phyloP scores from a whole-genome alignment of 2,888 invertebrate species.

The Laspeyria flexula region DNA sequence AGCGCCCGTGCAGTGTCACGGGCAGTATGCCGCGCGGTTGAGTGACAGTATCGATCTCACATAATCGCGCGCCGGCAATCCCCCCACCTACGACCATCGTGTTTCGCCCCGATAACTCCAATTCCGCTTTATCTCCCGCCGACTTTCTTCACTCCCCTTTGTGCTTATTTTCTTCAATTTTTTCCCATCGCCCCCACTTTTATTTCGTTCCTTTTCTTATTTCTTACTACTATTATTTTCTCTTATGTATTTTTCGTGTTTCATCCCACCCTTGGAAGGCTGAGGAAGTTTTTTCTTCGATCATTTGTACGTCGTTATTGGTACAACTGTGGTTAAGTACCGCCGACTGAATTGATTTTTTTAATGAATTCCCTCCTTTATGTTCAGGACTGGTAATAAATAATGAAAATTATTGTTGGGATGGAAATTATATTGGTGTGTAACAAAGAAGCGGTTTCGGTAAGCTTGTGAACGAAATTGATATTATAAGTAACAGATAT shows the following conservation, averaged over 20 bases:
- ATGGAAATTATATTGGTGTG: conserved; percentile 38
- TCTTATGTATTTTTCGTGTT: conserved; percentile 83
- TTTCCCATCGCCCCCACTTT: conserved; percentile 77
- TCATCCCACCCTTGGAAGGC: conserved; percentile 65
- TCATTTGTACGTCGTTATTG: conserved; percentile 81
- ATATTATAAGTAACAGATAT: background rate
- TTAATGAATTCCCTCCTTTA: conserved; percentile 79
- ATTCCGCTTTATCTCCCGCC: conserved; percentile 84
- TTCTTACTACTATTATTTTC: conserved; percentile 83
- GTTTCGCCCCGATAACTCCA: conserved; percentile 83
- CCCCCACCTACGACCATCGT: conserved; percentile 74
- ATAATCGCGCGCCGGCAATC: conserved; percentile 76
- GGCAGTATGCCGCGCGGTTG: conserved; percentile 49
- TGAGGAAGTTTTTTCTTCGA: conserved; percentile 73
- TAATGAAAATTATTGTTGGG: conserved; percentile 58
- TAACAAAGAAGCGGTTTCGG: conserved; percentile 27
- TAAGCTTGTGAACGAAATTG: background rate
- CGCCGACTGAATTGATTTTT: conserved; percentile 69
- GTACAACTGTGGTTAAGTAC: conserved; percentile 78
- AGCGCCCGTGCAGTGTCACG: conserved; percentile 5
- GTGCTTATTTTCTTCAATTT: conserved; percentile 84
- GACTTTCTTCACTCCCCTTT: conserved; percentile 82
- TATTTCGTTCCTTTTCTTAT: conserved; percentile 77
- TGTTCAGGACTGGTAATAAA: conserved; percentile 66
- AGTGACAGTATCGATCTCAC: conserved; percentile 84